phyloP scores from a whole-genome alignment of 2,888 invertebrate genomes.

The Neoascia interrupta region DNA sequence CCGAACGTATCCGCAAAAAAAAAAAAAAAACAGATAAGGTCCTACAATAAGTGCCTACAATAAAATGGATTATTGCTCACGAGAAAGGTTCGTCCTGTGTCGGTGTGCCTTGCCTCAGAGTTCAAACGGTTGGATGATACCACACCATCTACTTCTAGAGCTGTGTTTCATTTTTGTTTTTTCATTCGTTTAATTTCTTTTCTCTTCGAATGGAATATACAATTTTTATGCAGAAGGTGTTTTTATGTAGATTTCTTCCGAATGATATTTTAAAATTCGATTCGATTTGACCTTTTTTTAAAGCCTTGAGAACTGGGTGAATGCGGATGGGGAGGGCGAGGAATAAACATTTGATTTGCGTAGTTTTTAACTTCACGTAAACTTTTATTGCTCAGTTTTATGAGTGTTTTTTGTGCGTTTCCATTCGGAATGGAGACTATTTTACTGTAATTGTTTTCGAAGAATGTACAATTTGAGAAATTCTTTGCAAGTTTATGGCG shows the following conservation, averaged over 20 bases:
- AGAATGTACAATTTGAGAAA: background rate
- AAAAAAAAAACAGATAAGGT: slow-evolving; percentile 29
- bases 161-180: background rate
- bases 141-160: no score
- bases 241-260: slow-evolving; percentile 42
- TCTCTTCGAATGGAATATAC: slow-evolving; percentile 30
- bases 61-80: slow-evolving; percentile 50
- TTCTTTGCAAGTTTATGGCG: background rate
- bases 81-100: slow-evolving; percentile 11
- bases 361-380: slow-evolving; percentile 29
- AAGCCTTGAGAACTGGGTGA: background rate
- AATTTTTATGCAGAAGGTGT: slow-evolving; percentile 53
- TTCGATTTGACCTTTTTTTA: slow-evolving; percentile 38
- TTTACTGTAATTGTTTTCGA: slow-evolving; percentile 31
- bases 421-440: slow-evolving; percentile 5
- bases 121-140: no score
- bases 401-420: slow-evolving; percentile 1
- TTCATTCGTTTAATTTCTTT: slow-evolving; percentile 34
- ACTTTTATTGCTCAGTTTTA: slow-evolving; percentile 28
- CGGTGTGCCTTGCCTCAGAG: no score
- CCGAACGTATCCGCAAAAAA: slow-evolving; percentile 6
- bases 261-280: slow-evolving; percentile 38
- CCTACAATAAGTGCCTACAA: slow-evolving; percentile 36
- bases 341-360: slow-evolving; percentile 48
- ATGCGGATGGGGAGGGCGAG: background rate